A percentile compares a stretch with the other conserved stretches of the same genome.
phyloP scores from a whole-genome alignment of 2,888 invertebrate species.

The Hipparchia sbordonii region DNA sequence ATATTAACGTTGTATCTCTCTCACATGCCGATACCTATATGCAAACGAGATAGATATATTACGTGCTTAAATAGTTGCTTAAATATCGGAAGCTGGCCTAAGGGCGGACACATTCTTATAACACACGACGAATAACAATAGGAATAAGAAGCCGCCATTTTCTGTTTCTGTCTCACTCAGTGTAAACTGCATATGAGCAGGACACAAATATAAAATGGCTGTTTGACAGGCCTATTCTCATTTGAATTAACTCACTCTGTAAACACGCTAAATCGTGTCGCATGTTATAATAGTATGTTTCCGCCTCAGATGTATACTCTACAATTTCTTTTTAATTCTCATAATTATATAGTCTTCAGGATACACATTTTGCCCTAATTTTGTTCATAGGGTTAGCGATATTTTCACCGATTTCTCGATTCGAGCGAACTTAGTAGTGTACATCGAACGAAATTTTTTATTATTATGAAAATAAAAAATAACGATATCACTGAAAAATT shows the following conservation, averaged over 20 bases:
- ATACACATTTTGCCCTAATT: not conserved
- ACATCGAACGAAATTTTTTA: constrained; percentile 35
- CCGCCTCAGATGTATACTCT: not conserved
- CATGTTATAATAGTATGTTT: not conserved
- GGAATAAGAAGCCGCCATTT: too few relatives aligned
- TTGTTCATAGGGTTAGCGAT: constrained; percentile 13
- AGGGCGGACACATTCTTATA: not conserved
- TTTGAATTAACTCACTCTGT: too few relatives aligned
- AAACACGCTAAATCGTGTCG: too few relatives aligned
- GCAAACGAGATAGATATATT: not conserved
- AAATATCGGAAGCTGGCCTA: not conserved
- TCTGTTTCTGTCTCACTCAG: too few relatives aligned
- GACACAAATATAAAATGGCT: too few relatives aligned
- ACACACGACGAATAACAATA: too few relatives aligned
- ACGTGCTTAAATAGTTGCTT: not conserved
- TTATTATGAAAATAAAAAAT: not conserved
- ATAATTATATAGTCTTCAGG: not conserved
- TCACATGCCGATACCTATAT: not conserved
- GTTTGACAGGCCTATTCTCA: too few relatives aligned
- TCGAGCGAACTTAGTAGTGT: constrained; percentile 35
- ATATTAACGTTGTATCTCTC: not conserved
- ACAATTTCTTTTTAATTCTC: not conserved
- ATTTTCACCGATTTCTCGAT: constrained; percentile 23
- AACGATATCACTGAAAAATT: constrained; percentile 10
- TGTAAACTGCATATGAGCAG: too few relatives aligned